Evolutionary conservation across 2,113 vertebrate genomes (phyloP).

Genomic region (Dipodomys stephensi): DNA sequence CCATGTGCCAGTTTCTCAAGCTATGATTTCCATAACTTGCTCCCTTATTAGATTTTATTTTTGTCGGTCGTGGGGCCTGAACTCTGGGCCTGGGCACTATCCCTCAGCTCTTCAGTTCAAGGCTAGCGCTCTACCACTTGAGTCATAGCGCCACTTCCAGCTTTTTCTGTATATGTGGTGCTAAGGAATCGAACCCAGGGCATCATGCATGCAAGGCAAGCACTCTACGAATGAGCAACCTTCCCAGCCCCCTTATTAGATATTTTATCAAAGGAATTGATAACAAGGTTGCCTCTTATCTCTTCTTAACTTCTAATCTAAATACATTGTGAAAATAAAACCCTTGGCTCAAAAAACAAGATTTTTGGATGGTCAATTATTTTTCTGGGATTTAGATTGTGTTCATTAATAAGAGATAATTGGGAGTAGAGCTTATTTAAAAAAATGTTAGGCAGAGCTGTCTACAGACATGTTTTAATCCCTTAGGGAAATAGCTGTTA

Average conservation of each 20-base stretch:
- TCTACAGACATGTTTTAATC: constrained; percentile 54
- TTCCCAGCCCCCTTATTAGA: neutral
- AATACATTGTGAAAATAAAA: constrained; percentile 62
- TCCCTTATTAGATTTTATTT: neutral
- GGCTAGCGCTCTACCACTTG: too few species aligned
- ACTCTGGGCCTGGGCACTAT: too few species aligned
- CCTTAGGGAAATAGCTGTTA: constrained; percentile 58
- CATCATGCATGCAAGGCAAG: too few species aligned
- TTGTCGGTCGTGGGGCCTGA: too few species aligned
- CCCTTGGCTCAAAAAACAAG: neutral
- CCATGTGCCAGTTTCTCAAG: neutral
- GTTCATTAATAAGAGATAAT: constrained; percentile 32
- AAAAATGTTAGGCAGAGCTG: constrained; percentile 48
- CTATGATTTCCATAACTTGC: neutral
- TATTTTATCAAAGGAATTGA: constrained; percentile 16
- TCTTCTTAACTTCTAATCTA: neutral
- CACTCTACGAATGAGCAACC: too few species aligned
- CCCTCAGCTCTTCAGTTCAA: too few species aligned
- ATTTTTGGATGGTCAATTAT: neutral
- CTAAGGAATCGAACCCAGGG: too few species aligned
- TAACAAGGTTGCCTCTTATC: neutral
- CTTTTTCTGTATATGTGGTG: too few species aligned
- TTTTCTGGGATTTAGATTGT: constrained; percentile 48
- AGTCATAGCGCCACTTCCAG: too few species aligned
- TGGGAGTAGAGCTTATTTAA: constrained; percentile 40